Conservation (phyloP, 2,113 vertebrate species). For the Rhinoderma darwinii region DNA sequence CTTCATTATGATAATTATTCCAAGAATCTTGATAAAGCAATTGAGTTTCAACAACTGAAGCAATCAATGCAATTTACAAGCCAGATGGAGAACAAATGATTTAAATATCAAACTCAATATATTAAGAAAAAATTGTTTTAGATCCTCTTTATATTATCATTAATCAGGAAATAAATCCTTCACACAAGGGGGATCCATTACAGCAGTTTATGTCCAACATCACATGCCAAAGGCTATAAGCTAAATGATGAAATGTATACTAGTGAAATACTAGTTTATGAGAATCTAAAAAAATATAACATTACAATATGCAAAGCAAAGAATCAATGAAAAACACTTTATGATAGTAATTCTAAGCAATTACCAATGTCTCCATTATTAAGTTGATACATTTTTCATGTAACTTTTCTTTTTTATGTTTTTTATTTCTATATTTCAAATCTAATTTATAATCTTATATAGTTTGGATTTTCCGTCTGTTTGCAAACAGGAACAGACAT, state of each 20-base stretch:
- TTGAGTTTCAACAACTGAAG: constrained; percentile 76
- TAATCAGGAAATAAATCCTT: constrained; percentile 80
- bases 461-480: no score
- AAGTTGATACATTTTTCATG: no score
- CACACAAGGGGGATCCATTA: constrained; percentile 75
- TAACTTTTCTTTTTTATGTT: no score
- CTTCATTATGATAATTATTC: constrained; percentile 72
- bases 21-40: constrained; percentile 75
- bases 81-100: constrained; percentile 75
- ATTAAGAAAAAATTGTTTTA: constrained; percentile 74
- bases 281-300: constrained; percentile 51
- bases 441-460: no score
- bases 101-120: constrained; percentile 72
- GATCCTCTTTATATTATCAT: constrained; percentile 77
- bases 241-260: constrained; percentile 75
- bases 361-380: no score
- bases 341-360: no score
- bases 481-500: no score
- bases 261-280: constrained; percentile 7
- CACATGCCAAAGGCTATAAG: constrained; percentile 73
- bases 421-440: no score
- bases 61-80: constrained; percentile 81
- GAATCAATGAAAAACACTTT: no score
- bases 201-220: constrained; percentile 80
- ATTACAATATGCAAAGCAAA: not conserved